These are phyloP conservation scores for Euphonia xanthogaster DNA, from an alignment of 2,797 vertebrate species.

Conservation along the genomic window DNA sequence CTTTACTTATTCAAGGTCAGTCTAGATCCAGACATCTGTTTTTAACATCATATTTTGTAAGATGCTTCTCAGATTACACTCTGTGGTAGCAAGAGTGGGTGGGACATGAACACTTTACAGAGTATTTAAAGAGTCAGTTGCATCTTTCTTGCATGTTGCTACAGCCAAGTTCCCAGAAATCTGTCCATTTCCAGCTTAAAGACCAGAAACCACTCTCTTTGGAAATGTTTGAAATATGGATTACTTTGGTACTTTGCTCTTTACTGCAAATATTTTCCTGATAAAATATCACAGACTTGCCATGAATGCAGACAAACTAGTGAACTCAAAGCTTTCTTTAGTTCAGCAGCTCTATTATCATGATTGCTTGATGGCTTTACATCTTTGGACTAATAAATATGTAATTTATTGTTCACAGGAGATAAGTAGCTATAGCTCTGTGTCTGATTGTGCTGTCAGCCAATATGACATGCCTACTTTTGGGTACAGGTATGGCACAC, in stretches of 20 bases:
- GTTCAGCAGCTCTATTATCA: neutral
- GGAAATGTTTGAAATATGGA: neutral
- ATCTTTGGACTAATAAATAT: neutral
- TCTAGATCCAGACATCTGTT: slow-evolving; percentile 24
- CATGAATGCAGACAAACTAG: neutral
- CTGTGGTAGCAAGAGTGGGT: neutral
- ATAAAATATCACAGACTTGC: neutral
- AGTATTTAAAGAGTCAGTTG: neutral
- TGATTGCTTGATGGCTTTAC: neutral
- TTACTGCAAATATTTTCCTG: neutral
- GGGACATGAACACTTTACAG: neutral
- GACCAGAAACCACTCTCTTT: neutral
- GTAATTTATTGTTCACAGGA: neutral
- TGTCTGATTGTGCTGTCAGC: neutral
- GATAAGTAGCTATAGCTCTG: neutral
- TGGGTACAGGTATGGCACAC: neutral
- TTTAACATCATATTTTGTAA: neutral
- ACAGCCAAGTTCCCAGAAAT: neutral
- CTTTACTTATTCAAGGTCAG: neutral
- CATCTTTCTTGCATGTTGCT: neutral
- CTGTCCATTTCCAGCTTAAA: neutral
- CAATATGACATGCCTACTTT: neutral
- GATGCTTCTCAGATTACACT: neutral
- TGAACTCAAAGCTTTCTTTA: neutral
- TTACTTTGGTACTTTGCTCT: neutral